Conservation (phyloP, 1,140 invertebrate species). For the Ctenoplectra terminalis region DNA sequence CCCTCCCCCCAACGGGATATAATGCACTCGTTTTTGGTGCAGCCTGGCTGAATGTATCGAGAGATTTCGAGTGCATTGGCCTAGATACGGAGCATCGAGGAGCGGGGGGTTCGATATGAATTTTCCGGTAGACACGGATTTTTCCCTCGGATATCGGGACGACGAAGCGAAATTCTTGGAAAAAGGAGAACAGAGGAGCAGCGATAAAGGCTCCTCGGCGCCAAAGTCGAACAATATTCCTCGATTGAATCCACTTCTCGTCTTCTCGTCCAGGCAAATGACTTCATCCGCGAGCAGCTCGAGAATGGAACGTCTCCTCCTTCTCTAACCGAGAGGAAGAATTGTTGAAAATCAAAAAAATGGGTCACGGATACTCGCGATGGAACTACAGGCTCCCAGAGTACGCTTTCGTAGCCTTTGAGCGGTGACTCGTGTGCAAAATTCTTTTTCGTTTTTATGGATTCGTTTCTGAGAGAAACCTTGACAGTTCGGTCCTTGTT, state of each 20-base stretch:
- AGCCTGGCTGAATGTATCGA: slow-evolving; percentile 40
- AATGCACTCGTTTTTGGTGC: slow-evolving; percentile 57
- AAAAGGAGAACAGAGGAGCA: neutral
- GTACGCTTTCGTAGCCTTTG: neutral
- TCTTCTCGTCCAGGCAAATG: neutral
- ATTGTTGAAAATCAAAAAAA: neutral
- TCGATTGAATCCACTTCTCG: slow-evolving; percentile 15
- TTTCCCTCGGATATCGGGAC: neutral
- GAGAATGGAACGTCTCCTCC: neutral
- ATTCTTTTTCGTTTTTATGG: too few species aligned
- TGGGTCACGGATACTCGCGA: neutral
- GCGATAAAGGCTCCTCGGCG: neutral
- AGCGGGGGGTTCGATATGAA: slow-evolving; percentile 18
- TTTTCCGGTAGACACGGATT: slow-evolving; percentile 21
- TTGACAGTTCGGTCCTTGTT: too few species aligned
- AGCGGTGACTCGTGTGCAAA: too few species aligned
- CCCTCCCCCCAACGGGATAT: neutral
- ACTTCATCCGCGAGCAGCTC: neutral
- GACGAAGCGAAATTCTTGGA: neutral
- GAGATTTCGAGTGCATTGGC: slow-evolving; percentile 54
- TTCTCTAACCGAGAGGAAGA: neutral
- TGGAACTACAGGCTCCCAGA: neutral
- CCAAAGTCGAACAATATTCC: slow-evolving; percentile 2
- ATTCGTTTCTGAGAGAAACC: too few species aligned
- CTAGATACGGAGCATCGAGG: slow-evolving; percentile 42